Evolutionary conservation across 2,888 invertebrate genomes (phyloP).

Genomic region (Perizoma flavofasciatum): DNA sequence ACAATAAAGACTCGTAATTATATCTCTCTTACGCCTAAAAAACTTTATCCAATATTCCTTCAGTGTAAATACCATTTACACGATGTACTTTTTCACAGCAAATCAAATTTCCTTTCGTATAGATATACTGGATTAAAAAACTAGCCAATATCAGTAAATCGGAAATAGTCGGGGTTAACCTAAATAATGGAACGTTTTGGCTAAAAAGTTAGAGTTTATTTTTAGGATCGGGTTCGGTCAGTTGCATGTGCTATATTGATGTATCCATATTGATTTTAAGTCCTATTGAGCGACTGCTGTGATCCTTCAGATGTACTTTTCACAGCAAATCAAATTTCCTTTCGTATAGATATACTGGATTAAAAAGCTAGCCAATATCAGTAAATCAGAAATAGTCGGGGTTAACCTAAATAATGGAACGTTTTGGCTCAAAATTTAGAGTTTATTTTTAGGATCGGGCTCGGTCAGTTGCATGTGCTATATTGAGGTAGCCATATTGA

Average conservation of each 20-base stretch:
- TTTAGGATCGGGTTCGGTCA: conserved; percentile 3
- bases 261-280: not conserved
- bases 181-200: conserved; percentile 15
- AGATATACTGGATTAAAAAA: conserved; percentile 1
- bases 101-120: not conserved
- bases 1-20: too few relatives aligned
- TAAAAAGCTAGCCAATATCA: conserved; percentile 13
- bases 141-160: conserved; percentile 16
- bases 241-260: conserved; percentile 6
- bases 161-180: conserved; percentile 14
- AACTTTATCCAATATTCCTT: too few relatives aligned
- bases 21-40: too few relatives aligned
- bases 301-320: too few relatives aligned
- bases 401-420: conserved; percentile 17
- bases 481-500: not conserved
- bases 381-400: conserved; percentile 15
- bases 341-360: not conserved
- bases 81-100: too few relatives aligned
- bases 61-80: too few relatives aligned
- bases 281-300: too few relatives aligned
- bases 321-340: too few relatives aligned
- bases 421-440: conserved; percentile 9
- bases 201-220: conserved; percentile 15
- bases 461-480: conserved; percentile 5
- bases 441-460: conserved; percentile 12